These are phyloP conservation scores for Limenitis camilla DNA, from an alignment of 2,888 invertebrate genomes.

Conservation along the genomic window DNA sequence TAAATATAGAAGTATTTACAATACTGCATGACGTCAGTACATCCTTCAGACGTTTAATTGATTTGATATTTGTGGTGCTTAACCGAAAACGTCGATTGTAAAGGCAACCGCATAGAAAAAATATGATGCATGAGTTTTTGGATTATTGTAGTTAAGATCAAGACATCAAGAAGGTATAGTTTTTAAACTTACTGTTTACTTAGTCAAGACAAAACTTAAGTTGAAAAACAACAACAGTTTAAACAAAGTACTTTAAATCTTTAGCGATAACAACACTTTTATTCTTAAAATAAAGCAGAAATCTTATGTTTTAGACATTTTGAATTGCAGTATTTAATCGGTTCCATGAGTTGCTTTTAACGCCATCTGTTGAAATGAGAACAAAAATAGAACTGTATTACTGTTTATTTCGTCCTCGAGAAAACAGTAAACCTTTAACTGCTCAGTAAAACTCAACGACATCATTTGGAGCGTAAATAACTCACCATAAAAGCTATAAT, in stretches of 20 bases:
- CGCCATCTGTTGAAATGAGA: constrained; percentile 2
- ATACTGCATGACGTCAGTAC: neutral
- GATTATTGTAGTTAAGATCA: no score
- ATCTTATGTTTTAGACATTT: neutral
- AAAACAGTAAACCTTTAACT: constrained; percentile 16
- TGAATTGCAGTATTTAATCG: no score
- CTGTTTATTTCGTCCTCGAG: constrained; percentile 17
- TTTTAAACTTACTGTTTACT: constrained; percentile 16
- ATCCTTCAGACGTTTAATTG: no score
- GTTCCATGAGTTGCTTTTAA: neutral
- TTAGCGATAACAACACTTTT: no score
- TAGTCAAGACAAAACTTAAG: no score
- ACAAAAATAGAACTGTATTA: constrained; percentile 4
- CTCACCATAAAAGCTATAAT: constrained; percentile 19
- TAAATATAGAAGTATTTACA: neutral
- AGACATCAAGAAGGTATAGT: neutral
- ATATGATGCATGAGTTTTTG: no score
- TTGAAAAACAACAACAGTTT: no score
- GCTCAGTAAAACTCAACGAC: constrained; percentile 14
- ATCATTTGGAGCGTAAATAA: constrained; percentile 17
- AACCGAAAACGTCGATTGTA: no score
- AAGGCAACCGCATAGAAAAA: no score
- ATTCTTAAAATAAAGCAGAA: neutral
- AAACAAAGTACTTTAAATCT: no score
- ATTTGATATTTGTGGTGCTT: no score